A percentile compares a stretch with the other conserved stretches of the same genome.
These are phyloP conservation scores for Ptyas mucosa DNA, from an alignment of 2,113 vertebrate genomes.

Conservation along the genomic window DNA sequence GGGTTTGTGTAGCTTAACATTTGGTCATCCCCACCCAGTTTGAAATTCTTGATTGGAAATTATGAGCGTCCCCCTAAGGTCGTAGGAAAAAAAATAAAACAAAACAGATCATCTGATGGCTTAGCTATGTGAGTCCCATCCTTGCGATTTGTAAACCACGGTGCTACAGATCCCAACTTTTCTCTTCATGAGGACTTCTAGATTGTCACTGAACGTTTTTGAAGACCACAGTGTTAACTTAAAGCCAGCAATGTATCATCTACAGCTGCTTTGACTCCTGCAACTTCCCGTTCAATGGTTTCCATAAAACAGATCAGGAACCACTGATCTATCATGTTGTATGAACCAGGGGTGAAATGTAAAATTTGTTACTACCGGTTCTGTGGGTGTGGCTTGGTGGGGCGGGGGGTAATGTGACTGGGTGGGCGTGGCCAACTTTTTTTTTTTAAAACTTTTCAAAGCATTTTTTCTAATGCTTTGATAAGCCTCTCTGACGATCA, in stretches of 20 bases:
- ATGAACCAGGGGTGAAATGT: background rate
- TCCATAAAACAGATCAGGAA: background rate
- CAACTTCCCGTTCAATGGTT: background rate
- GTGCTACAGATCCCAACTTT: background rate
- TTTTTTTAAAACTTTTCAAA: too few relatives aligned
- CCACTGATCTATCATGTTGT: background rate
- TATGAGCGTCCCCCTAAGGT: background rate
- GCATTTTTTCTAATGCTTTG: too few relatives aligned
- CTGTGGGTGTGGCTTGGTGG: too few relatives aligned
- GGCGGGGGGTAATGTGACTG: too few relatives aligned
- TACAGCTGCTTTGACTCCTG: background rate
- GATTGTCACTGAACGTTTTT: background rate
- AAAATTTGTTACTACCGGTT: too few relatives aligned
- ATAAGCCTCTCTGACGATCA: too few relatives aligned
- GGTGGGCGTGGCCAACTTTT: too few relatives aligned
- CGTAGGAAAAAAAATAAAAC: background rate
- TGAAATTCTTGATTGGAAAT: background rate
- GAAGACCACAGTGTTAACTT: background rate
- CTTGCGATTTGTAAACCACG: background rate
- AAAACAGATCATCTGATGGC: background rate
- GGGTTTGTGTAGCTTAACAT: background rate
- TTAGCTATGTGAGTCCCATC: background rate
- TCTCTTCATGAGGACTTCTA: background rate
- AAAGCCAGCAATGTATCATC: background rate
- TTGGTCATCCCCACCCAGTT: background rate